Evolutionary conservation across 2,888 invertebrate genomes (phyloP), one percentile per base, ranked within the genome.

Genomic region (Elysia crispata): DNA sequence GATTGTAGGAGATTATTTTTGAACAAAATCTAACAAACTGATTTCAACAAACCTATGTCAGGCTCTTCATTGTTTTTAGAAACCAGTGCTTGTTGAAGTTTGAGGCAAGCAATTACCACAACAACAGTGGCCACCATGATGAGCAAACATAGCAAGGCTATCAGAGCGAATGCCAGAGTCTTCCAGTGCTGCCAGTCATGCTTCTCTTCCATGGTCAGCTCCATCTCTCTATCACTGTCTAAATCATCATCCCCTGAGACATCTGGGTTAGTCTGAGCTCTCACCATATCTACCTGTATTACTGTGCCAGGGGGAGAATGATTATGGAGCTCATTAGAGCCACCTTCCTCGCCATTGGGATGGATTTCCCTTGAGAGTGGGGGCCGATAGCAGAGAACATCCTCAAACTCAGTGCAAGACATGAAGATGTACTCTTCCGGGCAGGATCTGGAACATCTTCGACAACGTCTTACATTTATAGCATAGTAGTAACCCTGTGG

Each of bases 111-210:
- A 67, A 87, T 41, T 25, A 88, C 81, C 20, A 88, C 85, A 8
- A 87, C 81, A 0, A 86, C 67, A 5, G 87, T 86, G 0, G 87
- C 86, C 28, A 87, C 81, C 28, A 88, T 80, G 31, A 87, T 86
- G 41, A 89, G 79, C 49, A 86, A 82, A 84, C 88, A 86, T 25
- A 89, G 81, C 5, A 88, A 85, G 1, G 86, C 89, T 72, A 88
- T 89, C 70, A 89, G 81, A 20, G 87, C 86, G 83, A 87, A 87
- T 0, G 89, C 87, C 33, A 89, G 80, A 28, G 84, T 85, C 67
- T 85, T 85, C 89, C 89, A 89, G 57, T 88, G 85, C 33, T 83
- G 76, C 60, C 85, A 82, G 54, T 87, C 87, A 13, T 86, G 86
- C 49, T 86, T 85, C 15, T 86, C 78, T 41, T 41, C 41, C 41